A percentile compares a stretch with the other conserved stretches of the same genome.
Conservation (phyloP, 2,113 vertebrate genomes). For the Clarias macrocephalus region DNA sequence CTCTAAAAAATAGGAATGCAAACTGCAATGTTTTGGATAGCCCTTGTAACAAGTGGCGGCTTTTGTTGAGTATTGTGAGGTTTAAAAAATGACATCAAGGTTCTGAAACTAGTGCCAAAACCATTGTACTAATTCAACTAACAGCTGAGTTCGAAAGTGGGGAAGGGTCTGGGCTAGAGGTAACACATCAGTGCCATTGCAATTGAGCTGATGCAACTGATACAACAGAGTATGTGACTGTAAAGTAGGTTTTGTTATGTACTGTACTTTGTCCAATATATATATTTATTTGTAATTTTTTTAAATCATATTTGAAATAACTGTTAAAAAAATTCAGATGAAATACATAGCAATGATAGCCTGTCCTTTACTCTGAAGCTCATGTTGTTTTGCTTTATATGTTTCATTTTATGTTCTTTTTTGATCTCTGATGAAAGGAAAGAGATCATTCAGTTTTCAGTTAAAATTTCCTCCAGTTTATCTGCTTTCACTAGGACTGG, state of each 20-base stretch:
- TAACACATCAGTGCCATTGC: neutral
- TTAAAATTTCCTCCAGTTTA: neutral
- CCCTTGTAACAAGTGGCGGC: no score
- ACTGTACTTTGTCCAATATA: neutral
- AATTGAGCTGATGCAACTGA: neutral
- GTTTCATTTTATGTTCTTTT: neutral
- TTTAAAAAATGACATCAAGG: no score
- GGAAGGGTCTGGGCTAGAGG: neutral
- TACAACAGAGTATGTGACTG: neutral
- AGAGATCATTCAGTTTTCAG: neutral
- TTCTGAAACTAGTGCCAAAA: no score
- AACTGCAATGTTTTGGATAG: no score
- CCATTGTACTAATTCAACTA: neutral
- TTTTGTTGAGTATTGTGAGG: no score
- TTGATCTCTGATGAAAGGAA: slow-evolving; percentile 28
- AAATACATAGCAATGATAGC: neutral
- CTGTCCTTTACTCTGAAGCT: neutral
- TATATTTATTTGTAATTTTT: neutral
- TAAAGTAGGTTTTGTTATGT: neutral
- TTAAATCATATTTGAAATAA: neutral
- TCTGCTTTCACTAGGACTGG: neutral
- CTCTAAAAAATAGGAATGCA: no score
- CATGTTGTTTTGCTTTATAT: neutral
- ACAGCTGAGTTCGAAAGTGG: neutral
- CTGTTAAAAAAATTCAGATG: neutral